These are phyloP conservation scores for Chrysemys picta DNA, from an alignment of 2,113 vertebrate species.

Conservation along the genomic window DNA sequence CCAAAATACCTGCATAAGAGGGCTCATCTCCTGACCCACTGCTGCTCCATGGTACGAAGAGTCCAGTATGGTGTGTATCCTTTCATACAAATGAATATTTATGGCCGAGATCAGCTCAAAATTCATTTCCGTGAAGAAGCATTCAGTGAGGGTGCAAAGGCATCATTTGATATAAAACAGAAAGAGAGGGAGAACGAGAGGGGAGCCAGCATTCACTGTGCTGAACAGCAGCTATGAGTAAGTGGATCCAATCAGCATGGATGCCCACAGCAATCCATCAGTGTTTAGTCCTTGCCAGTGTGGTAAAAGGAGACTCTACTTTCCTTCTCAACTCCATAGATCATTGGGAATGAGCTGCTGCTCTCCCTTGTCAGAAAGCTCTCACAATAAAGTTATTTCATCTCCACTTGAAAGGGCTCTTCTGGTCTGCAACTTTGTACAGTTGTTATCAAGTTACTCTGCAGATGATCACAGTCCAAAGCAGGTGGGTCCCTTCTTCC, in stretches of 20 bases:
- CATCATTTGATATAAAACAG: not conserved
- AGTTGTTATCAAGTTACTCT: fast-evolving
- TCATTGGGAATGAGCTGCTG: not conserved
- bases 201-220: not conserved
- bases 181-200: fast-evolving
- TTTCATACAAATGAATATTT: not conserved
- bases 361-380: not conserved
- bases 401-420: not conserved
- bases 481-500: not conserved
- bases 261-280: not conserved
- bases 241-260: not conserved
- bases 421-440: fast-evolving
- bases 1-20: not conserved
- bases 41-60: fast-evolving
- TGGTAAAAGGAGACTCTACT: not conserved
- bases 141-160: not conserved
- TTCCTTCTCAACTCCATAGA: not conserved
- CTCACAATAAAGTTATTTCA: not conserved
- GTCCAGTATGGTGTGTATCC: fast-evolving
- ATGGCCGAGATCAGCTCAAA: not conserved
- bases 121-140: not conserved
- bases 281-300: not conserved
- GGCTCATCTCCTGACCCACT: not conserved
- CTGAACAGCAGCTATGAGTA: fast-evolving
- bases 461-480: not conserved